Evolutionary conservation across 92 coral and sea anemone genomes (phyloP), one percentile per base, ranked within the genome.

Genomic region (Phenganax marumi): DNA sequence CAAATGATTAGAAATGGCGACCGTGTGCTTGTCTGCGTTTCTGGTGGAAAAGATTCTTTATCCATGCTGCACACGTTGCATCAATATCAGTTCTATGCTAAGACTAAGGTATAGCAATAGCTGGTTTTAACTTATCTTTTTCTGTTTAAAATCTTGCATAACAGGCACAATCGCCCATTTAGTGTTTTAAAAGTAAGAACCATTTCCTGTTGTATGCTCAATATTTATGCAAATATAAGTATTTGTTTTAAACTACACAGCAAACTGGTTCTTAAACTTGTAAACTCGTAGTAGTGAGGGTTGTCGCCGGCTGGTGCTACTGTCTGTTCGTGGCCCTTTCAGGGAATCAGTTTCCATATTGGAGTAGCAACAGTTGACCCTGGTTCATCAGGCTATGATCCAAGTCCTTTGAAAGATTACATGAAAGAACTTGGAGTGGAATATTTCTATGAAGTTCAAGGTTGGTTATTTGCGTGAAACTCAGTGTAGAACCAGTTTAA

Each of bases 311-410:
- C 5, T 8, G 11, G 6, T 19, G 13, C 10, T 9, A 7, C 21
- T 47, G 13, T 72, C 6, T 52, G 9, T 19, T 74, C 48, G 18
- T 73, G 8, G 21, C 26, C 13, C 52, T 70, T 68, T 50, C 60
- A 95, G 99, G 99, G 99, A 17, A 64, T 91, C 46, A 73, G 39
- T 65, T 96, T 96, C 81, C 89, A 89, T 55, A 63, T 96, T n/a
- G 99, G 99, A 52, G 97, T 96, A 1, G 97, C 90, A 33, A 96
- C 99, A 16, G 99, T 96, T 51, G 97, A 96, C 85, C 99, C 99
- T 61, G 95, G 93, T 78, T 96, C 99, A 0, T 79, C 93, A n/a
- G 99, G 91, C 51, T 96, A 92, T 82, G 99, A 96, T 74, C 99
- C 99, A 25, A 91, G 93, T 70, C 99, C 99, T 58, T 92, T 96